These are phyloP conservation scores for Noctua comes DNA, from an alignment of 2,888 invertebrate genomes.

Conservation along the genomic window DNA sequence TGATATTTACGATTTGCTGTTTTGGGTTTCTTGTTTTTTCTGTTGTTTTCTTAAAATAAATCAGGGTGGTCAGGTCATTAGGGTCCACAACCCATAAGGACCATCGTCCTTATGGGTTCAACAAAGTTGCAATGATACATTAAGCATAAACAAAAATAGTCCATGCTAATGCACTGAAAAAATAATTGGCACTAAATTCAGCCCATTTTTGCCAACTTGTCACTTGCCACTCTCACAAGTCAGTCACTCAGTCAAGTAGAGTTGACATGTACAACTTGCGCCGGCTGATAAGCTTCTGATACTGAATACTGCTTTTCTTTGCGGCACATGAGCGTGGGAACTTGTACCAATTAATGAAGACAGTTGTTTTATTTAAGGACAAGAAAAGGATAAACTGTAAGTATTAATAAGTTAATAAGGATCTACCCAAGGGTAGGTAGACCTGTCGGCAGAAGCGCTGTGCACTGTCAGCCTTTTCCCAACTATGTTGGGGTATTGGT, in stretches of 20 bases:
- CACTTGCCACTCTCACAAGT: background rate
- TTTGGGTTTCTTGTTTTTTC: conserved; percentile 49
- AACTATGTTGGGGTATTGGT: background rate
- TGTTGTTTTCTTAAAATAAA: conserved; percentile 26
- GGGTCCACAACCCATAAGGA: too few species aligned
- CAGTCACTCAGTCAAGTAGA: background rate
- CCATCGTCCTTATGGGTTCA: background rate
- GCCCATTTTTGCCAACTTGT: background rate
- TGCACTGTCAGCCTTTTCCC: background rate
- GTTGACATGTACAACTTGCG: conserved; percentile 5
- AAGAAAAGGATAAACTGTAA: conserved; percentile 2
- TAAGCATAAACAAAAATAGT: too few species aligned
- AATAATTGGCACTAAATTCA: background rate
- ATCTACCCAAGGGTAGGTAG: background rate
- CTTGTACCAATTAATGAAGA: conserved; percentile 20
- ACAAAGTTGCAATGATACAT: background rate
- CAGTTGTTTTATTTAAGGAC: background rate
- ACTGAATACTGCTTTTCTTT: conserved; percentile 11
- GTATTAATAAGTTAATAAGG: too few species aligned
- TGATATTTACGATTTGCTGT: conserved; percentile 73
- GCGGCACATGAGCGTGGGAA: background rate
- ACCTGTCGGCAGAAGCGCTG: background rate
- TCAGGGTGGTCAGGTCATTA: background rate
- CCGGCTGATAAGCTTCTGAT: conserved; percentile 7
- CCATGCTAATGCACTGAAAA: too few species aligned